Percentiles rank a stretch among this genome's conserved stretches.
phyloP scores from a whole-genome alignment of 2,797 vertebrate genomes.

The Bovichtus variegatus region DNA sequence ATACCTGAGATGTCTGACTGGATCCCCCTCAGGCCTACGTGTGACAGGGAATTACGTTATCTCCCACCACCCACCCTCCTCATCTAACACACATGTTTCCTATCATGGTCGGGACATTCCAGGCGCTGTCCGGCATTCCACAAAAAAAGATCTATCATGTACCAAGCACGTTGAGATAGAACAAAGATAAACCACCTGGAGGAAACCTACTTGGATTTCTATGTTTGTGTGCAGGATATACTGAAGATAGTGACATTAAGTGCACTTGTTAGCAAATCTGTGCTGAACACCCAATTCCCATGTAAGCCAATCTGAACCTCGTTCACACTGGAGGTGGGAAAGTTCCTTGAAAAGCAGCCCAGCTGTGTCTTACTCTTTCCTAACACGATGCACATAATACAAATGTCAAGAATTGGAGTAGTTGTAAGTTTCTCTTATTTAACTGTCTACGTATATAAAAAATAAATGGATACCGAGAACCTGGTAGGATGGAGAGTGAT shows the following conservation, averaged over 20 bases:
- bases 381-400: background rate
- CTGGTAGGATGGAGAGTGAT: no score
- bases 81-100: conserved; percentile 77
- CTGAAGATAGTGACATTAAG: background rate
- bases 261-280: conserved; percentile 3
- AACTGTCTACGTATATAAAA: background rate
- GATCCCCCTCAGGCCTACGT: conserved; percentile 16
- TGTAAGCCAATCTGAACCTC: background rate
- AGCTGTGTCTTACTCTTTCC: background rate
- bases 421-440: background rate
- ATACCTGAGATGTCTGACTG: conserved; percentile 38
- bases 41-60: conserved; percentile 67
- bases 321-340: background rate
- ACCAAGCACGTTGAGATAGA: conserved; percentile 36
- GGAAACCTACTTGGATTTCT: conserved; percentile 3
- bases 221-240: conserved; percentile 6
- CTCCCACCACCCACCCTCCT: conserved; percentile 52
- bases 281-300: conserved; percentile 2
- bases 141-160: conserved; percentile 50
- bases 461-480: background rate
- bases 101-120: conserved; percentile 72
- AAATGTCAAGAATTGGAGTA: background rate
- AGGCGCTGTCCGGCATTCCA: conserved; percentile 63
- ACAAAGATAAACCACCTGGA: conserved; percentile 34
- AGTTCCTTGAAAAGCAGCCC: background rate